Conservation (phyloP, 2,797 vertebrate species). For the Caiman crocodilus region DNA sequence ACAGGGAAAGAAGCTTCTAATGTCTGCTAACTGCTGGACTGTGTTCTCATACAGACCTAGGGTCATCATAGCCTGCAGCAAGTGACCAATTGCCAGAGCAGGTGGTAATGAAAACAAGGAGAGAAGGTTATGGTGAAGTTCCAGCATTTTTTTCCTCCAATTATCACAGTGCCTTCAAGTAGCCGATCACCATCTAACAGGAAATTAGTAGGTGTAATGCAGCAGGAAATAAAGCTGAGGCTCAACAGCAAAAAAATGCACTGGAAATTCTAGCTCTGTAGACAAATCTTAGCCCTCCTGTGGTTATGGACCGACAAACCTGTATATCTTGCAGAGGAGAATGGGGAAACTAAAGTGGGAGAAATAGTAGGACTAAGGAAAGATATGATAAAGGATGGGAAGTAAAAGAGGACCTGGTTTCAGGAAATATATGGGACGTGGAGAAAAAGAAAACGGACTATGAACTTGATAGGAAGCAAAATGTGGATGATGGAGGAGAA, state of each 20-base stretch:
- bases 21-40: background rate
- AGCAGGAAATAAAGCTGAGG: constrained; percentile 8
- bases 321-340: background rate
- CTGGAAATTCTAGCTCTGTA: background rate
- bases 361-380: background rate
- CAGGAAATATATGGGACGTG: background rate
- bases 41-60: background rate
- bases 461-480: background rate
- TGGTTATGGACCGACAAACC: background rate
- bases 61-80: background rate
- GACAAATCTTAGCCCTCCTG: background rate
- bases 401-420: background rate
- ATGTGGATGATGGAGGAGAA: background rate
- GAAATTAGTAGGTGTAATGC: background rate
- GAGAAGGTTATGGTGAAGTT: constrained; percentile 9
- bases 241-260: background rate
- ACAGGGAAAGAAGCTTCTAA: constrained; percentile 11
- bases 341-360: background rate
- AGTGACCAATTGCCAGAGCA: background rate
- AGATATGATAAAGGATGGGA: background rate
- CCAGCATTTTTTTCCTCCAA: constrained; percentile 5
- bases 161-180: background rate
- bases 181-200: background rate
- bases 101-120: background rate
- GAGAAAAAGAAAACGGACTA: background rate